Evolutionary conservation across 2,797 vertebrate species (phyloP), one percentile per base, ranked within the genome.

Genomic region (Trematomus bernacchii): DNA sequence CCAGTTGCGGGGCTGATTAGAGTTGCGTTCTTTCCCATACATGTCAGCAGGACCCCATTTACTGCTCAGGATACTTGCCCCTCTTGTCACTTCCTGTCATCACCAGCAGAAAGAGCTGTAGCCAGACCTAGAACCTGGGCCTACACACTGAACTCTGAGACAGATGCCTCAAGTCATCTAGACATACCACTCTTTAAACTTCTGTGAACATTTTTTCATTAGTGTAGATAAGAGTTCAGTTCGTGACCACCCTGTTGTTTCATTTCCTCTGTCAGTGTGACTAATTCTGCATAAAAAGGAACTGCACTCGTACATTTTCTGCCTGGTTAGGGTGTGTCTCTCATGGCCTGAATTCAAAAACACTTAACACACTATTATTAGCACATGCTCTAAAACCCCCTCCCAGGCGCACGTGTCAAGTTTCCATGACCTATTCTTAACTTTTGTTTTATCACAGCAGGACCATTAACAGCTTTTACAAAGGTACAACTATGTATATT

Each of bases 21-120:
- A 84, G 89, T 88, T 88, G 92, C 91, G 90, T 93, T 94, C 93
- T 94, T 95, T 94, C 87, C 91, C 90, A 88, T 91, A 87, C 85
- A 79, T 93, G 93, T 94, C 93, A 94, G 91, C 93, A 89, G 86
- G 82, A 91, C 89, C 84, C 86, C 80, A 85, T 91, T 91, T 88
- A 79, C 82, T 79, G 85, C 86, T 65, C 83, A 80, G 89, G 85
- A 87, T 89, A 90, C 92, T 90, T 91, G 87, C 72, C 71, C 66
- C 70, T 72, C 76, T 23, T 77, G 81, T 86, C 77, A 88, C 88
- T 86, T 94, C 92, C 92, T 92, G 92, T 90, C 89, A 84, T 87
- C 89, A 46, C 62, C 73, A 72, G 61, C 59, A 68, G 85, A 68
- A 68, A 43, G 75, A 79, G 57, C 33, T 16, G 5, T 23, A 70